These are phyloP conservation scores for human (Homo sapiens) DNA, from an alignment of 2,113 vertebrate genomes.

Conservation along the genomic window GRCh38 chr1:86890001-86890500, in stretches of 20 bases:
- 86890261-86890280: not conserved
- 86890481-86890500: not conserved
- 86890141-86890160: conserved; percentile 10
- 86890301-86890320: not conserved
- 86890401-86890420: not conserved
- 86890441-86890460: not conserved
- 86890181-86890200: not conserved
- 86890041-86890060: not conserved
- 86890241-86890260: not conserved
- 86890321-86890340: not conserved
- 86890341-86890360: not conserved
- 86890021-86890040: not conserved
- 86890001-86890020: not conserved
- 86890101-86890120: not conserved
- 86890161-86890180: not conserved
- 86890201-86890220: not conserved
- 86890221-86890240: not conserved
- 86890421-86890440: not conserved
- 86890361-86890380: not conserved
- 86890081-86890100: not conserved
- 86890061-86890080: not conserved
- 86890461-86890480: not conserved
- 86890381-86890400: conserved; percentile 28
- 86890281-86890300: not conserved
- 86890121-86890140: not conserved